Base-by-base conservation (phyloP, 2,113 vertebrate species). In the Etia nguti region DNA sequence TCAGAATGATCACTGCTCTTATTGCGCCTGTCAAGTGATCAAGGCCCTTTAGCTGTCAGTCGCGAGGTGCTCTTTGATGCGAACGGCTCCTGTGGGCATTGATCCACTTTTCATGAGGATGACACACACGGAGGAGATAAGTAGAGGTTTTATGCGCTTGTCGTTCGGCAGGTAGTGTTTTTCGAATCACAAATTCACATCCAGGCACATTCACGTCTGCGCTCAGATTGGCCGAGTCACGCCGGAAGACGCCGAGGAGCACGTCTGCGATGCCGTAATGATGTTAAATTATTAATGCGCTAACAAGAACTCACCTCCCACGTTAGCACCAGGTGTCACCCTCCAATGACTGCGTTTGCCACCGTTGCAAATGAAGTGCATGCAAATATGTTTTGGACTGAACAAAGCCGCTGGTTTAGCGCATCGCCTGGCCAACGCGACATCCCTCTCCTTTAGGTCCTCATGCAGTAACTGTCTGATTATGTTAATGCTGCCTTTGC, bases 101-200 rank as follows among this genome's bases (percentile, higher is more conserved):
- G 83, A 88, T 86, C 77, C 82, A 16, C 70, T 81, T 88, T 84
- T 83, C 60, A 79, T 2, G 41, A 48, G 38, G 77, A 87, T 54
- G 82, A 87, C 81, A 70, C 81, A 70, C 68, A 26, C 86, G 55
- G 50, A 73, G 62, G 62, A 85, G 86, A 90, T 90, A 85, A 91
- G 46, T 88, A 31, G 26, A 86, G 89, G 57, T 89, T 91, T 85
- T 60, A 79, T 75, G 80, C 59, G 15, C 68, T 70, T 54, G 54
- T 84, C 82, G 59, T 86, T 68, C 43, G 5, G 75, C 85, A 83
- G 85, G 65, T 80, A 38, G 24, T 52, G 41, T 88, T 89, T 92
- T 85, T 86, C 81, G 70, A 80, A 84, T 85, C 57, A 26, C 54
- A 86, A 55, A 86, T 56, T 75, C 79, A 18, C 16, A 6, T 62